Evolutionary conservation across 1,140 invertebrate species (phyloP).

Genomic region (Drosophila leontia): DNA sequence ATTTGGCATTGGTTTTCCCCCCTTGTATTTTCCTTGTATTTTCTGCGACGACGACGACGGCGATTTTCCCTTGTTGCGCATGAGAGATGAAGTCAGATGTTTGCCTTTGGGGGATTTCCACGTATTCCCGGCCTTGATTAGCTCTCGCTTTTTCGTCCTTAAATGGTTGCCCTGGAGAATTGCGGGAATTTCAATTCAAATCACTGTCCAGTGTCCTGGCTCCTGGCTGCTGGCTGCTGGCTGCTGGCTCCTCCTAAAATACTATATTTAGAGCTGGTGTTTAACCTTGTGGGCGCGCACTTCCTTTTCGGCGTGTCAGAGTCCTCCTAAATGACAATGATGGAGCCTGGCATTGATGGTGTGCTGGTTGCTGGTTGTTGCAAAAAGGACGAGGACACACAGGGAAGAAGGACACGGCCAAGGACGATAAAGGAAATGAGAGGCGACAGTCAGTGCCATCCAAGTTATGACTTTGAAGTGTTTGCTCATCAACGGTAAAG

Average conservation of each 20-base stretch:
- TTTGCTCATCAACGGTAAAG: constrained; percentile 46
- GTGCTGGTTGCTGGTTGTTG: constrained; percentile 2
- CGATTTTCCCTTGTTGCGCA: constrained; percentile 47
- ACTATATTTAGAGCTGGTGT: constrained; percentile 30
- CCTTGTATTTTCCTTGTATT: constrained; percentile 7
- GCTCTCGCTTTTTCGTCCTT: constrained; percentile 31
- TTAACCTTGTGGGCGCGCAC: constrained; percentile 41
- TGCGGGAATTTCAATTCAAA: constrained; percentile 42
- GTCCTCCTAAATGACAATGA: constrained; percentile 63
- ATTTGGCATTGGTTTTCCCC: constrained; percentile 44
- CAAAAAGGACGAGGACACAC: constrained; percentile 20
- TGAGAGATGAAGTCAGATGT: constrained; percentile 46
- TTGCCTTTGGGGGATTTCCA: constrained; percentile 9
- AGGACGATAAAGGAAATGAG: constrained; percentile 46
- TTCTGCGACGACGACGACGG: background rate
- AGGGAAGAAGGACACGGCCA: constrained; percentile 41
- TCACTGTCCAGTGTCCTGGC: constrained; percentile 15
- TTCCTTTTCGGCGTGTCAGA: constrained; percentile 40
- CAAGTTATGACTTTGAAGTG: constrained; percentile 72
- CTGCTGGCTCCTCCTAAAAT: background rate
- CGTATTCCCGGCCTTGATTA: constrained; percentile 50
- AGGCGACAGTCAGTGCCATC: constrained; percentile 39
- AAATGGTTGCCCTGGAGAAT: constrained; percentile 26
- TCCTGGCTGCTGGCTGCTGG: background rate
- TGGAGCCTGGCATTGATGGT: constrained; percentile 65